Evolutionary conservation across 1,140 invertebrate species (phyloP).

Genomic region (Drosophila busckii): DNA sequence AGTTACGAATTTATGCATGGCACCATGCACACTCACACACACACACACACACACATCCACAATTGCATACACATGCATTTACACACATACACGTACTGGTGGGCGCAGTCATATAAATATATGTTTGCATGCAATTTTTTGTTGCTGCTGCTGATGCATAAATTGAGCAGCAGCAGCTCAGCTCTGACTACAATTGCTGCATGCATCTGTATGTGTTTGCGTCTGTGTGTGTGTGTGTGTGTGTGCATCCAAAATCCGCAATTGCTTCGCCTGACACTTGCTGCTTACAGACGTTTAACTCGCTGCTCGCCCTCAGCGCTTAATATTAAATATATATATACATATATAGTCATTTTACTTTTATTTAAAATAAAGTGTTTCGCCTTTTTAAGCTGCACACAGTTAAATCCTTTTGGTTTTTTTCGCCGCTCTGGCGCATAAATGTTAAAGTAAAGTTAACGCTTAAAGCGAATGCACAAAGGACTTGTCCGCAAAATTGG

Average conservation of each 20-base stretch:
- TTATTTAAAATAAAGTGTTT: constrained; percentile 52
- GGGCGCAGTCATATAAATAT: constrained; percentile 65
- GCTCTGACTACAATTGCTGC: not conserved
- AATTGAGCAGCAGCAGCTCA: constrained; percentile 45
- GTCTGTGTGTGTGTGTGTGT: not conserved
- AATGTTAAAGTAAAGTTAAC: too few species aligned
- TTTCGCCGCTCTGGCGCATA: too few species aligned
- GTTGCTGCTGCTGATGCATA: constrained; percentile 46
- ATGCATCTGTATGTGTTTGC: not conserved
- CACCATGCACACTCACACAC: constrained; percentile 49
- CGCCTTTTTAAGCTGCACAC: constrained; percentile 62
- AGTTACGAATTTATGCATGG: constrained; percentile 76
- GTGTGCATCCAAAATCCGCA: constrained; percentile 33
- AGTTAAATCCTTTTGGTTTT: too few species aligned
- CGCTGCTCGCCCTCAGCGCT: constrained; percentile 13
- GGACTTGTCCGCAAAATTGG: too few species aligned
- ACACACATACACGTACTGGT: constrained; percentile 28
- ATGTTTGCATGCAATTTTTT: constrained; percentile 62
- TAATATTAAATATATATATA: too few species aligned
- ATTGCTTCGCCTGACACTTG: constrained; percentile 60
- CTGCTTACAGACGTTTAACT: constrained; percentile 70
- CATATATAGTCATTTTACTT: too few species aligned
- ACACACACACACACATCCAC: constrained; percentile 22
- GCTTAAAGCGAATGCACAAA: too few species aligned
- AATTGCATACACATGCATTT: constrained; percentile 2